A percentile compares a stretch with the other conserved stretches of the same genome.
Evolutionary conservation across 2,113 vertebrate genomes (phyloP).

Genomic region (Macquaria australasica): DNA sequence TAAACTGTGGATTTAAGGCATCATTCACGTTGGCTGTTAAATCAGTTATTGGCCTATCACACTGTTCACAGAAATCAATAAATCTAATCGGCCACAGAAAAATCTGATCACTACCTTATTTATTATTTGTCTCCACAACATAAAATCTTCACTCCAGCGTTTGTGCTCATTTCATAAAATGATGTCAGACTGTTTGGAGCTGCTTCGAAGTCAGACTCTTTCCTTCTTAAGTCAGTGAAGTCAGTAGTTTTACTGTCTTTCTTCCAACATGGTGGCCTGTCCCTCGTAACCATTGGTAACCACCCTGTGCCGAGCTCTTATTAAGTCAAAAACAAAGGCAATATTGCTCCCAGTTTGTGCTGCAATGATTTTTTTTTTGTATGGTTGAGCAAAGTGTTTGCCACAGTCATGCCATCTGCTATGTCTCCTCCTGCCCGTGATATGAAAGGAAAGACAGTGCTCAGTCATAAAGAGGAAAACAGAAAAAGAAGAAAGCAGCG

Average conservation of each 20-base stretch:
- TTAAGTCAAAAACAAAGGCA: slow-evolving; percentile 74
- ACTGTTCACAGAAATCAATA: background rate
- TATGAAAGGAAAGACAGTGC: slow-evolving; percentile 53
- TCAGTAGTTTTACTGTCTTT: slow-evolving; percentile 19
- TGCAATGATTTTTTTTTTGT: slow-evolving; percentile 44
- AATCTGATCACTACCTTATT: background rate
- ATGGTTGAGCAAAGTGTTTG: slow-evolving; percentile 74
- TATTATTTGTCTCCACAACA: background rate
- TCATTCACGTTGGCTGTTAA: background rate
- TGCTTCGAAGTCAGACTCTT: background rate
- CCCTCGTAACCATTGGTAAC: slow-evolving; percentile 61
- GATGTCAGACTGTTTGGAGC: background rate
- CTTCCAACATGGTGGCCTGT: slow-evolving; percentile 29
- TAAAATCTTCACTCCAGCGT: background rate
- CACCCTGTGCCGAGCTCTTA: slow-evolving; percentile 40
- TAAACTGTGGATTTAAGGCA: background rate
- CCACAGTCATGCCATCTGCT: slow-evolving; percentile 78
- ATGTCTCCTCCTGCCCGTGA: slow-evolving; percentile 63
- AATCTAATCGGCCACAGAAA: background rate
- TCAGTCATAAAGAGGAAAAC: slow-evolving; percentile 57
- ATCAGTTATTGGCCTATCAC: background rate
- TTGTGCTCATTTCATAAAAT: background rate
- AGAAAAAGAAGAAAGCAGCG: slow-evolving; percentile 46
- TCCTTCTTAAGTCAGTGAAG: background rate
- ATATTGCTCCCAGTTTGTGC: slow-evolving; percentile 63